Evolutionary conservation across 2,797 vertebrate species (phyloP).

Genomic region (Chloroceryle amazona): DNA sequence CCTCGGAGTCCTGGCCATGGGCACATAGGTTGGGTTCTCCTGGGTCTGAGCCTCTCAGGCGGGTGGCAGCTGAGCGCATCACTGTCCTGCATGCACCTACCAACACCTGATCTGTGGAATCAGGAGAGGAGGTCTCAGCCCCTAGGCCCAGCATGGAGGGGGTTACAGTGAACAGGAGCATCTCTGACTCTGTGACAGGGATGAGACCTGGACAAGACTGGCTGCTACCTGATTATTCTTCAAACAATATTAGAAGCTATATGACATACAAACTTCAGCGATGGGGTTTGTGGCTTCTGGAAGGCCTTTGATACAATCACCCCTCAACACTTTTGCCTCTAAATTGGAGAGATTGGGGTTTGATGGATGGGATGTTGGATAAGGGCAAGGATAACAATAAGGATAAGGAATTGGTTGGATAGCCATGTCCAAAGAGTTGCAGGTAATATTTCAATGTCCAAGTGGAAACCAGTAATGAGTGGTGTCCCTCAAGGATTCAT

Average conservation of each 20-base stretch:
- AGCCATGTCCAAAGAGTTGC: not conserved
- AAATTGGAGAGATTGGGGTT: not conserved
- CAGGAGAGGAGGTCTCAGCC: not conserved
- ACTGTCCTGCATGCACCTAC: not conserved
- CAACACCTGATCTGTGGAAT: not conserved
- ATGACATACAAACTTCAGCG: not conserved
- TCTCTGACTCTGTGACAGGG: fast-evolving
- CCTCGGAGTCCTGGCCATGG: not conserved
- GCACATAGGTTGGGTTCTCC: not conserved
- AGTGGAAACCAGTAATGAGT: fast-evolving
- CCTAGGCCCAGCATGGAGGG: fast-evolving
- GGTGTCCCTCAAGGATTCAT: not conserved
- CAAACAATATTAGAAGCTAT: not conserved
- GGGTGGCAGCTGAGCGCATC: fast-evolving
- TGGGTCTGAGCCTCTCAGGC: not conserved
- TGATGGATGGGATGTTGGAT: not conserved
- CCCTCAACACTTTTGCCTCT: not conserved
- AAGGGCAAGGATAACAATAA: not conserved
- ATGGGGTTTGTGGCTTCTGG: not conserved
- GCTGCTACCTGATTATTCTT: not conserved
- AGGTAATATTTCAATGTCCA: not conserved
- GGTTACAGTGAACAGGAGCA: not conserved
- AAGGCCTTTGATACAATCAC: not conserved
- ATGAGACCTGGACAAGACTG: not conserved
- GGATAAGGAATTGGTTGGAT: not conserved